phyloP scores from a whole-genome alignment of 1,140 invertebrate genomes.

The Drusus annulatus region DNA sequence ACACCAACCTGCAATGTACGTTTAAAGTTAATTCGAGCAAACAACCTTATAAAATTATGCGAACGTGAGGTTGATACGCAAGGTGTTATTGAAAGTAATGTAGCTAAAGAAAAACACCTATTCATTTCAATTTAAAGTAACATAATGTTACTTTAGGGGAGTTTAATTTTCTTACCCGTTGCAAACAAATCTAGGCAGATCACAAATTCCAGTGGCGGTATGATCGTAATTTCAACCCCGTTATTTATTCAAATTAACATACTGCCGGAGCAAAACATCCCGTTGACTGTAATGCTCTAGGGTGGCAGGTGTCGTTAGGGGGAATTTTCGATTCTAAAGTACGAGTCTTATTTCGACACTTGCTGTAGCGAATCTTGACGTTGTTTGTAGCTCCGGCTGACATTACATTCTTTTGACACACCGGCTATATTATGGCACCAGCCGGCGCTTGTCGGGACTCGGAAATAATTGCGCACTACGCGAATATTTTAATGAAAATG shows the following conservation, averaged over 20 bases:
- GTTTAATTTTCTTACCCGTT: too few species aligned
- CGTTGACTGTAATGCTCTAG: not conserved
- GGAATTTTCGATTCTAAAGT: constrained; percentile 1
- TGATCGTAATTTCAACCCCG: constrained; percentile 8
- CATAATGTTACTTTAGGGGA: too few species aligned
- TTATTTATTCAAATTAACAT: constrained; percentile 20
- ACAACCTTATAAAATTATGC: too few species aligned
- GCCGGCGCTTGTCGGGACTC: constrained; percentile 4
- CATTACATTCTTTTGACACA: constrained; percentile 1
- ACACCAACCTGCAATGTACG: too few species aligned
- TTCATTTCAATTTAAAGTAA: too few species aligned
- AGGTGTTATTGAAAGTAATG: too few species aligned
- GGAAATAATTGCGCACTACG: not conserved
- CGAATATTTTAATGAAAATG: constrained; percentile 7
- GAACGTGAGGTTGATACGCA: too few species aligned
- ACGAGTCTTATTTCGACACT: not conserved
- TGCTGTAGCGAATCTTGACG: too few species aligned
- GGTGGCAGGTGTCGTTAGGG: not conserved
- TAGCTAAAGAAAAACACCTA: too few species aligned
- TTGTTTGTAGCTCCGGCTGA: not conserved
- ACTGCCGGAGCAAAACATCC: constrained; percentile 13
- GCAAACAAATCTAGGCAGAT: not conserved
- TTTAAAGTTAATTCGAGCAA: too few species aligned
- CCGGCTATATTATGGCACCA: not conserved
- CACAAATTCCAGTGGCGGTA: not conserved